Base-by-base conservation (phyloP, 2,113 vertebrate species). In the Myotis davidii region DNA sequence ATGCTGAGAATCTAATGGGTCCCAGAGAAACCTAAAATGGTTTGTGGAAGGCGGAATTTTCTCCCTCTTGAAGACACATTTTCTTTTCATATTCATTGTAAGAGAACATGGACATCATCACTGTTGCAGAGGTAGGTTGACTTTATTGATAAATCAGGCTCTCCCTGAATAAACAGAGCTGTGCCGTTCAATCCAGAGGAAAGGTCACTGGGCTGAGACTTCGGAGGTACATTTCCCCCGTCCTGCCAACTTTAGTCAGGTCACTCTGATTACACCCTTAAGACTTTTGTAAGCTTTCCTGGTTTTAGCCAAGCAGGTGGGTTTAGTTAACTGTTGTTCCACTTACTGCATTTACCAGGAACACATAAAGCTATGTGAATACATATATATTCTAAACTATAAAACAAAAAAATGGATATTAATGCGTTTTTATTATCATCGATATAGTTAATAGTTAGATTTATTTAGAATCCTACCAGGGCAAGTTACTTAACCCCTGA, bases 1-100 rank as follows among this genome's bases (percentile, higher is more conserved):
- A 20, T 39, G 5, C 52, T 85, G 87, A 84, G 87, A 84, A 82
- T 77, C 67, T 97, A 97, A 97, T 97, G 88, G 93, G 90, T 90
- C 95, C 94, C 97, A 82, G 48, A 88, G 94, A 96, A 97, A 97
- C 64, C 32, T 85, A 64, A 67, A 48, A 45, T 16, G 90, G 18
- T 81, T 86, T 94, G 27, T 92, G 77, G 10, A 94, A 90, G 23
- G 83, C 17, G 54, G 5, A 81, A 85, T 82, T 78, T 88, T 89
- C 12, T 85, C 16, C 23, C 50, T 91, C 37, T 72, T 94, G 79
- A 84, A 93, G 48, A 78, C 12, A 6, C 16, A 59, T 16, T 27
- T 93, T 90, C 45, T 45, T 85, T 76, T 23, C 20, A 16, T 64
- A 76, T 20, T 50, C 3, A 45, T 34, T 69, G 9, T 59, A 48